A percentile compares a stretch with the other conserved stretches of the same genome.
phyloP scores from a whole-genome alignment of 2,113 vertebrate genomes.

The Bungarus multicinctus region DNA sequence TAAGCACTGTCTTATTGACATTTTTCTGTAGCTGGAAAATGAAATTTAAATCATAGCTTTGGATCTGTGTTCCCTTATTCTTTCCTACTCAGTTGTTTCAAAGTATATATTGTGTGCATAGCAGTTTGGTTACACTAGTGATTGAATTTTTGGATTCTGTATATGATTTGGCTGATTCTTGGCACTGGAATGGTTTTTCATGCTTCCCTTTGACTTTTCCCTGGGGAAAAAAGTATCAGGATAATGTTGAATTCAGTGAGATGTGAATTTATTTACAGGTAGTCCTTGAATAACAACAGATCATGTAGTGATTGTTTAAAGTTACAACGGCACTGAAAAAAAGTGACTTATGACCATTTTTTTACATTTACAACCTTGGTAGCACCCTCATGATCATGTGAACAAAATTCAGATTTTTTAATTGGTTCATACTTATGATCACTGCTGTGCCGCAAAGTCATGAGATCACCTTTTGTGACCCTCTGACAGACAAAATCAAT shows the following conservation, averaged over 20 bases:
- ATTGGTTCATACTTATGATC: too few species aligned
- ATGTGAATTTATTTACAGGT: background rate
- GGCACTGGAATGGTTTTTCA: background rate
- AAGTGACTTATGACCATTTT: too few species aligned
- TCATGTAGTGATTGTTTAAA: too few species aligned
- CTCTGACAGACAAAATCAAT: too few species aligned
- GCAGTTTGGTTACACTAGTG: background rate
- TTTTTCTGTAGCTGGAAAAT: background rate
- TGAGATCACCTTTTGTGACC: too few species aligned
- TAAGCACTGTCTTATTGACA: background rate
- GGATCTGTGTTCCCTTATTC: background rate
- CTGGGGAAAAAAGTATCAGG: background rate
- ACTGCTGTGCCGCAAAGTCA: too few species aligned
- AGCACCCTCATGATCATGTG: too few species aligned
- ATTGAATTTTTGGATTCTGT: background rate
- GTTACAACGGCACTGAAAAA: too few species aligned
- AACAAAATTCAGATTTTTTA: too few species aligned
- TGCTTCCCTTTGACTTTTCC: background rate
- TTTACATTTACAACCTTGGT: too few species aligned
- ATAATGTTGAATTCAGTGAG: background rate
- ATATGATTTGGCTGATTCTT: background rate
- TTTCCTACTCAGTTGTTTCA: background rate
- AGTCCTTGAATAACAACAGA: too few species aligned
- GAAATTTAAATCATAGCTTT: background rate
- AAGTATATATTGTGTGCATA: background rate